Conservation (phyloP, 2,888 invertebrate genomes). For the Synanthedon vespiformis region DNA sequence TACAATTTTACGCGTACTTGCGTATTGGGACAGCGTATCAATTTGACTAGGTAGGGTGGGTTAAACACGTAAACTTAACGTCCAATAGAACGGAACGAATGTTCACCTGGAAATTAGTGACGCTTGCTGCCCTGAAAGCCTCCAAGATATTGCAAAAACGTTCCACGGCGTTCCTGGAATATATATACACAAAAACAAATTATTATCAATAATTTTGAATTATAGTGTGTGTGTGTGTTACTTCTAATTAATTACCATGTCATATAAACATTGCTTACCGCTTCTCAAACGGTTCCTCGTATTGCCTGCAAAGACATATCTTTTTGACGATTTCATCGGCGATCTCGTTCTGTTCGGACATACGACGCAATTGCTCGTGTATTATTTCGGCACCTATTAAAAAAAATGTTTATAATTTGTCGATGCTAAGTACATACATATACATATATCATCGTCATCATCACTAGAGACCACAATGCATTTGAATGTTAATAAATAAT, state of each 20-base stretch:
- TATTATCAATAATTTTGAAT: too few relatives aligned
- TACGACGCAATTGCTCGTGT: constrained; percentile 35
- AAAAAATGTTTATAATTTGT: too few relatives aligned
- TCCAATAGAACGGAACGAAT: background rate
- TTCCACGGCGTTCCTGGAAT: constrained; percentile 44
- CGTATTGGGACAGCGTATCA: too few relatives aligned
- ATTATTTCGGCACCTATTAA: constrained; percentile 38
- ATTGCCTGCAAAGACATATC: constrained; percentile 40
- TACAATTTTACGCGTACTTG: too few relatives aligned
- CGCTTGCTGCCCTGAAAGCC: constrained; percentile 47
- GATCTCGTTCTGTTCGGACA: constrained; percentile 35
- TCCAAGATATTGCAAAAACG: constrained; percentile 49
- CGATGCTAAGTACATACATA: background rate
- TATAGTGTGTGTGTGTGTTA: too few relatives aligned
- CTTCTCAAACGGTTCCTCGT: constrained; percentile 34
- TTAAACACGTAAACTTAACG: too few relatives aligned
- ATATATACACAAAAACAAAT: background rate
- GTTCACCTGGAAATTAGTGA: constrained; percentile 49
- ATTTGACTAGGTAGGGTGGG: too few relatives aligned
- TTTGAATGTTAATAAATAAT: background rate
- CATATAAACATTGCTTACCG: constrained; percentile 27
- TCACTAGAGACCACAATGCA: background rate
- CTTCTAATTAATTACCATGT: too few relatives aligned
- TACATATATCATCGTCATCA: background rate
- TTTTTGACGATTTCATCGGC: constrained; percentile 33